These are phyloP conservation scores for Cordylochernes scorpioides DNA, from an alignment of 2,888 invertebrate species.

Conservation along the genomic window DNA sequence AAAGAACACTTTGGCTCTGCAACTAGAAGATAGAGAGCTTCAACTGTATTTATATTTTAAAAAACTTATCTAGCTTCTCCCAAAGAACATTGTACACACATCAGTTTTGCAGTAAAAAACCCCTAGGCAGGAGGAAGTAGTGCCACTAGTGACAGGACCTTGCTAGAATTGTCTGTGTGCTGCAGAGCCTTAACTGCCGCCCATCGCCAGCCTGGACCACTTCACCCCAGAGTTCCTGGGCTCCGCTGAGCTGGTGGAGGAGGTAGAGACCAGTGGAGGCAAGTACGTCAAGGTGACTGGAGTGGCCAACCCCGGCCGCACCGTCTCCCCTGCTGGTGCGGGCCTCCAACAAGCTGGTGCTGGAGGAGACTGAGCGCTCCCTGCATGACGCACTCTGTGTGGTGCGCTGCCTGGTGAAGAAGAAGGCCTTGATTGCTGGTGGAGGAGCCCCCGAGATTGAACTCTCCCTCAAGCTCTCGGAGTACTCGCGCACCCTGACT, in stretches of 20 bases:
- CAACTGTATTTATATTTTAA: too few relatives aligned
- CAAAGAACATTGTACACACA: too few relatives aligned
- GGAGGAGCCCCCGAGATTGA: constrained; percentile 96
- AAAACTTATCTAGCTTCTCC: too few relatives aligned
- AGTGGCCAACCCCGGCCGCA: constrained; percentile 50
- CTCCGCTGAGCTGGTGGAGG: constrained; percentile 75
- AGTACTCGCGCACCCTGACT: constrained; percentile 49
- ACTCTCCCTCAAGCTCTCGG: constrained; percentile 52
- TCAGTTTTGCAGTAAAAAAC: too few relatives aligned
- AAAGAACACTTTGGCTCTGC: too few relatives aligned
- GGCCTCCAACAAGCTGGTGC: constrained; percentile 58
- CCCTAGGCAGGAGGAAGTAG: too few relatives aligned
- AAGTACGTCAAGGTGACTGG: constrained; percentile 80
- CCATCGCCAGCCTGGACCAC: constrained; percentile 94
- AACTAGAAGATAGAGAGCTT: too few relatives aligned
- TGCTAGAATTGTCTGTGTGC: too few relatives aligned
- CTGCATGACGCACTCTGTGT: constrained; percentile 75
- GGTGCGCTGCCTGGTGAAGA: constrained; percentile 82
- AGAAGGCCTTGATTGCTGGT: constrained; percentile 66
- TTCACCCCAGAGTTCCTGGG: constrained; percentile 75
- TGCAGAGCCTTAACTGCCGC: constrained; percentile 51
- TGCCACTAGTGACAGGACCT: too few relatives aligned
- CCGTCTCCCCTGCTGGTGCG: constrained; percentile 75
- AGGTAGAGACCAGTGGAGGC: constrained; percentile 56
- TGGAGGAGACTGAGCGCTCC: constrained; percentile 68